Evolutionary conservation across 2,113 vertebrate species (phyloP).

Genomic region (Paradoxurus hermaphroditus): DNA sequence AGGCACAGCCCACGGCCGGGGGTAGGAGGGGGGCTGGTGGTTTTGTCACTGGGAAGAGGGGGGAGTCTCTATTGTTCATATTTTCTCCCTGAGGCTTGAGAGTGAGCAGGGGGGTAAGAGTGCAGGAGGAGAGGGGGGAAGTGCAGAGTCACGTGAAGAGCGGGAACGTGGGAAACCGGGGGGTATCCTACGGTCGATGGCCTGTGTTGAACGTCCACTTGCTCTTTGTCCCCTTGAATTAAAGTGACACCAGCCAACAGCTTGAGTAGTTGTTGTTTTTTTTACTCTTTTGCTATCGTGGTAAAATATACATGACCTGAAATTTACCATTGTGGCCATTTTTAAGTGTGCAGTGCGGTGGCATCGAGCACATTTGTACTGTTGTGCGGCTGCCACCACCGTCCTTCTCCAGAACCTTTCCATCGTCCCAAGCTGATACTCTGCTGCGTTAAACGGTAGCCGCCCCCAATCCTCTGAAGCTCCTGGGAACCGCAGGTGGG

Average conservation of each 20-base stretch:
- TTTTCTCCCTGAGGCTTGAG: not conserved
- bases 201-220: not conserved
- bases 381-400: not conserved
- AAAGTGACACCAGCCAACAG: not conserved
- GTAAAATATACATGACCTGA: not conserved
- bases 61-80: not conserved
- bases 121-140: not conserved
- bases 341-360: not conserved
- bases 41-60: not conserved
- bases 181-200: not conserved
- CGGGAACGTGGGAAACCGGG: not conserved
- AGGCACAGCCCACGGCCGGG: not conserved
- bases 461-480: not conserved
- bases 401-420: not conserved
- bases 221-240: not conserved
- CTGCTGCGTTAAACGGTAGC: too few species aligned
- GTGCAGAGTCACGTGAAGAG: not conserved
- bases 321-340: not conserved
- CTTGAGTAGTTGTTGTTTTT: not conserved
- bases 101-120: not conserved
- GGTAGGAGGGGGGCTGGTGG: not conserved
- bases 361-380: not conserved
- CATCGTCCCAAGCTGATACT: not conserved
- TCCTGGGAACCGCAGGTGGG: not conserved
- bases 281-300: not conserved